phyloP scores from a whole-genome alignment of 2,888 invertebrate species.

The Stenchaetothrips biformis region DNA sequence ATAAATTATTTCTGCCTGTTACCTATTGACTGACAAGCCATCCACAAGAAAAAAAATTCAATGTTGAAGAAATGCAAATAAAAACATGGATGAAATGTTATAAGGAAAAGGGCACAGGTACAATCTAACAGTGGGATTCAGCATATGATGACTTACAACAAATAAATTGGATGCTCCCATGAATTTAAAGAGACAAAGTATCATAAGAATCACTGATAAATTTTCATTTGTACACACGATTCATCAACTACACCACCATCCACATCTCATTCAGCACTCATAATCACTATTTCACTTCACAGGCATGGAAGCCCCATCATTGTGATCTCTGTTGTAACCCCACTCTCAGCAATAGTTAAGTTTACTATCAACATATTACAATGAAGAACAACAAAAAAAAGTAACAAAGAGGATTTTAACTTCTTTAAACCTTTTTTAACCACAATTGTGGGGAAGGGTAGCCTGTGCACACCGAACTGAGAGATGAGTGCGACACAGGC shows the following conservation, averaged over 20 bases:
- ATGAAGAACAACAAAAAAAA: slow-evolving; percentile 11
- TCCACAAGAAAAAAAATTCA: neutral
- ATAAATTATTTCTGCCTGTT: slow-evolving; percentile 1
- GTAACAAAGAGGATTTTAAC: neutral
- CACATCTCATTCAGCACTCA: neutral
- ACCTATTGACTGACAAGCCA: neutral
- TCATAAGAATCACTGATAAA: neutral
- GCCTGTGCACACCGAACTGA: slow-evolving; percentile 20
- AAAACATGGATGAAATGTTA: neutral
- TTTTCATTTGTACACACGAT: slow-evolving; percentile 4
- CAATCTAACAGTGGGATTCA: neutral
- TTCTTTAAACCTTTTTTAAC: neutral
- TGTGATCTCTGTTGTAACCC: neutral
- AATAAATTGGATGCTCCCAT: too few relatives aligned
- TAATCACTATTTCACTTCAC: neutral
- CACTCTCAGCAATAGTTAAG: neutral
- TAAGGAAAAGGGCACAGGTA: slow-evolving; percentile 23
- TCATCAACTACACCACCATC: neutral
- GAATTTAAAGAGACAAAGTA: neutral
- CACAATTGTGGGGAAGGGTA: slow-evolving; percentile 13
- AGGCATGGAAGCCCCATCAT: slow-evolving; percentile 20
- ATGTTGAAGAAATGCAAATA: neutral
- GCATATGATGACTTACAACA: too few relatives aligned
- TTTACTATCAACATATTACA: neutral
- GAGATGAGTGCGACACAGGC: slow-evolving; percentile 6